These are phyloP conservation scores for Cepaea nemoralis DNA, from an alignment of 1,140 invertebrate species.

Conservation along the genomic window DNA sequence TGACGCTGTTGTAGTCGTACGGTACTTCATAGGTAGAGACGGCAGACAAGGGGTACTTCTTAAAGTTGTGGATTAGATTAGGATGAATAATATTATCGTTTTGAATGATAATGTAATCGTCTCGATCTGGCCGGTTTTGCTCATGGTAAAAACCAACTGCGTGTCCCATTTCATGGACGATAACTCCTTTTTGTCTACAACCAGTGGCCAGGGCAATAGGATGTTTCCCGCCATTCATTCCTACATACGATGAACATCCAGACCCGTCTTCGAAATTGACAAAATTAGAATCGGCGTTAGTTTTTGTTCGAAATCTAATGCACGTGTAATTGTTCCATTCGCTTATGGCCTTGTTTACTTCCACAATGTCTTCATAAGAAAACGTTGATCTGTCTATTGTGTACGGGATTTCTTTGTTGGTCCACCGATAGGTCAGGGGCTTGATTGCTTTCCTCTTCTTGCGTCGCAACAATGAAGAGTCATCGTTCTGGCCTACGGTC, in stretches of 20 bases:
- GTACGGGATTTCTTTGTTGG: conserved; percentile 1
- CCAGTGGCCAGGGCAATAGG: conserved; percentile 22
- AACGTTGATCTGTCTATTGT: not conserved
- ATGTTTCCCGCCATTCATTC: conserved; percentile 37
- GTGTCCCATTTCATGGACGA: conserved; percentile 61
- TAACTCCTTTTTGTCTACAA: conserved; percentile 53
- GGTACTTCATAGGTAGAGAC: conserved; percentile 91
- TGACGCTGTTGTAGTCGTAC: conserved; percentile 91
- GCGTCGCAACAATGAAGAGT: not conserved
- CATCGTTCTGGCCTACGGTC: too few relatives aligned
- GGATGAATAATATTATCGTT: conserved; percentile 59
- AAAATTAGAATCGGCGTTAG: not conserved
- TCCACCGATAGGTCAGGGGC: not conserved
- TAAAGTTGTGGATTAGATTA: conserved; percentile 88
- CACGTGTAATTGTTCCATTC: conserved; percentile 13
- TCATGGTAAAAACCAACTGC: conserved; percentile 77
- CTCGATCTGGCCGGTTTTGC: conserved; percentile 70
- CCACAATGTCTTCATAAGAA: not conserved
- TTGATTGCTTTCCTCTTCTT: conserved; percentile 6
- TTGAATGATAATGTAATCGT: conserved; percentile 66
- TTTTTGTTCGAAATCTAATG: not conserved
- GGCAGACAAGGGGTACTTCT: conserved; percentile 91
- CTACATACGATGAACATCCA: conserved; percentile 34
- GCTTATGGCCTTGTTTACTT: not conserved
- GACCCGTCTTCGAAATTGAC: conserved; percentile 10